Base-by-base conservation (phyloP, 2,888 invertebrate genomes). In the Rhagonycha lutea region DNA sequence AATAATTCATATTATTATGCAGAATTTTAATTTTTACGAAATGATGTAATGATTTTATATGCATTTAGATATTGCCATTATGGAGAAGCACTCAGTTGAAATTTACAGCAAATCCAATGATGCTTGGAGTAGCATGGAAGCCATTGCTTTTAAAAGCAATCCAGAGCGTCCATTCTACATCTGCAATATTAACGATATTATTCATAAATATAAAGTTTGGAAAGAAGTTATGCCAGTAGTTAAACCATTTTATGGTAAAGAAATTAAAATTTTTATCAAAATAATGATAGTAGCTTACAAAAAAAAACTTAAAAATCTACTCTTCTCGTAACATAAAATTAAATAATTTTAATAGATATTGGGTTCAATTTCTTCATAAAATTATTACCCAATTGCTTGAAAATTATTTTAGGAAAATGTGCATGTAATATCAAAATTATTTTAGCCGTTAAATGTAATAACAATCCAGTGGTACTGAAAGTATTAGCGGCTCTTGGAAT, bases 401-500 rank as follows among this genome's bases (percentile, higher is more conserved):
- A 26, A 26, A 26, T 26, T 2, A 18, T 18, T 18, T 18, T 18
- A 18, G 18, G 18, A 26, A 26, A 26, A 3, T 26, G 0, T 26
- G 4, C 26, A 2, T 12, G 5, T n/a, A 47, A 28, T 9, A 8
- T 28, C 12, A 61, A 29, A 23, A 60, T 14, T 28, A 47, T 68
- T 62, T 89, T 88, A 89, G 98, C 99, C 82, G 97, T 99, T 79
- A 99, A 99, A 88, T 99, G 99, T 89, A 99, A 99, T 89, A 96
- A 98, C 85, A 94, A 95, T 86, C 90, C 92, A 74, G 89, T 93
- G 79, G 92, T 99, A 77, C 89, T 99, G 81, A 92, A 94, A 87
- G 92, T 95, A 7, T 90, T 99, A 82, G 96, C 96, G 18, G 92
- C 95, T 26, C 90, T 98, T 81, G 99, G 98, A 68, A 91, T 94